Conservation (phyloP, 2,888 invertebrate species). For the Ennomos erosarius region DNA sequence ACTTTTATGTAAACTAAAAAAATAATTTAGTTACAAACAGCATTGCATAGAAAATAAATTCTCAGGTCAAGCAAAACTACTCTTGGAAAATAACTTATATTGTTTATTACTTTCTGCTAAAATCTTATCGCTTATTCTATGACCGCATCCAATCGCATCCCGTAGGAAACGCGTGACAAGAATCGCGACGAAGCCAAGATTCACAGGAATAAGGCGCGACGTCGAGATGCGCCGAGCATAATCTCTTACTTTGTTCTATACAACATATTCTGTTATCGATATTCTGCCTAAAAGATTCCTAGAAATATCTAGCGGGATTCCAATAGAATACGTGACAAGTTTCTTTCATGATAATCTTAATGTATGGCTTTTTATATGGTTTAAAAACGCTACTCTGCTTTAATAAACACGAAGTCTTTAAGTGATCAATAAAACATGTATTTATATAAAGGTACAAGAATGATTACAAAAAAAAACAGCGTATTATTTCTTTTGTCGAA, state of each 20-base stretch:
- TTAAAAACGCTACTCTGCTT: too few species aligned
- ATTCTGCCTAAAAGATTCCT: slow-evolving; percentile 50
- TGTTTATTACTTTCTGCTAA: too few species aligned
- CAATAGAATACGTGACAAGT: slow-evolving; percentile 37
- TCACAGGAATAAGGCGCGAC: slow-evolving; percentile 67
- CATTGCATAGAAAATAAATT: too few species aligned
- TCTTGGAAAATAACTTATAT: too few species aligned
- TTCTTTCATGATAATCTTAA: too few species aligned
- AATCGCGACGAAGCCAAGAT: slow-evolving; percentile 58
- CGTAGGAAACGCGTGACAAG: slow-evolving; percentile 76
- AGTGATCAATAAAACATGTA: too few species aligned
- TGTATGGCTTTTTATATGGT: too few species aligned
- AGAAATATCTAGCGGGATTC: slow-evolving; percentile 43
- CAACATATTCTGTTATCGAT: slow-evolving; percentile 60
- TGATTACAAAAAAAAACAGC: background rate
- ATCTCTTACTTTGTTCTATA: slow-evolving; percentile 59
- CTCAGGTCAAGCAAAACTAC: too few species aligned
- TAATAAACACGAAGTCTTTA: too few species aligned
- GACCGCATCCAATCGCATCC: slow-evolving; percentile 58
- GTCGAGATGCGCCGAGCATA: slow-evolving; percentile 68
- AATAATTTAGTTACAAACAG: too few species aligned
- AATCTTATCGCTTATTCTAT: slow-evolving; percentile 21
- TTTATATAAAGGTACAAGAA: background rate
- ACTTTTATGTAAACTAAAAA: too few species aligned
- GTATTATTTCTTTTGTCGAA: background rate